Conservation (phyloP, 1,140 invertebrate genomes). For the Megathymus violae region DNA sequence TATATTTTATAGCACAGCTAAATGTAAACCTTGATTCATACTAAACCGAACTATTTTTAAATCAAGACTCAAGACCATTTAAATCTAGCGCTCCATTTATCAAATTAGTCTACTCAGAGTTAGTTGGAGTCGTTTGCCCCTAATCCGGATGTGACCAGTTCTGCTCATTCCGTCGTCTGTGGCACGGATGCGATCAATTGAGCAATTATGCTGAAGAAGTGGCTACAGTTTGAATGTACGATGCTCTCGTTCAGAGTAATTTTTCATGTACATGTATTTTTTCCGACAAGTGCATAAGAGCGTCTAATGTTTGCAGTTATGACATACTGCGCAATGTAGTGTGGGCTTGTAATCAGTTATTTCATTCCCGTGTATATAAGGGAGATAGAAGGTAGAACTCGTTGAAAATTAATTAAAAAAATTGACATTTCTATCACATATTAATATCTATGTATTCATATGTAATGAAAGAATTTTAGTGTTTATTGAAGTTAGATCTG, state of each 20-base stretch:
- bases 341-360: no score
- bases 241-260: slow-evolving; percentile 8
- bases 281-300: slow-evolving; percentile 13
- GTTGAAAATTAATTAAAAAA: no score
- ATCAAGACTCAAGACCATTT: slow-evolving; percentile 42
- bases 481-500: no score
- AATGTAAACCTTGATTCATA: no score
- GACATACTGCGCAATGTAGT: no score
- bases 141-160: slow-evolving; percentile 53
- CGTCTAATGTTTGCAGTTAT: no score
- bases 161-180: slow-evolving; percentile 50
- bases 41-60: slow-evolving; percentile 15
- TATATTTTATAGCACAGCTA: no score
- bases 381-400: no score
- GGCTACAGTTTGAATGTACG: slow-evolving; percentile 20
- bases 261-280: slow-evolving; percentile 16
- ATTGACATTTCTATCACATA: no score
- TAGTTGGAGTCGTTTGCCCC: slow-evolving; percentile 37
- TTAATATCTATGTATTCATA: no score
- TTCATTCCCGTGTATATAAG: no score
- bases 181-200: slow-evolving; percentile 73
- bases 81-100: slow-evolving; percentile 54
- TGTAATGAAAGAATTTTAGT: no score
- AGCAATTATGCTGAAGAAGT: slow-evolving; percentile 50
- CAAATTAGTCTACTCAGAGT: slow-evolving; percentile 50